A percentile compares a stretch with the other conserved stretches of the same genome.
Conservation (phyloP, 2,797 vertebrate genomes). For the Notolepis coatsorum region DNA sequence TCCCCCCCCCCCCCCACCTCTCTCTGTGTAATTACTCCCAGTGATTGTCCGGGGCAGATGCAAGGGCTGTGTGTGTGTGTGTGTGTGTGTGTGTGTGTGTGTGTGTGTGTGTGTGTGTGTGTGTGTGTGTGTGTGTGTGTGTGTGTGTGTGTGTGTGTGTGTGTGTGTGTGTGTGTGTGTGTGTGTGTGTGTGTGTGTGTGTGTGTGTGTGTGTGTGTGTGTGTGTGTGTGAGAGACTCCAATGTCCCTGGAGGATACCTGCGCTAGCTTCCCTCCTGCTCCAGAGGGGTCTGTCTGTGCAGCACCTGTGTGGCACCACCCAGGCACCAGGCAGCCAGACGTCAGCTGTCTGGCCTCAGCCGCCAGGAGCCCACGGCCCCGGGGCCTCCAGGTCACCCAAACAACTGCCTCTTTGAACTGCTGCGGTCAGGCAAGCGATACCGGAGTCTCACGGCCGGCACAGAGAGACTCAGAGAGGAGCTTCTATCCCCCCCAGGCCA, state of each 20-base stretch:
- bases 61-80: slow-evolving; percentile 46
- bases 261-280: slow-evolving; percentile 66
- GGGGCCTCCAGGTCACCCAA: slow-evolving; percentile 63
- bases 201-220: no score
- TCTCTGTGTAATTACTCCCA: slow-evolving; percentile 81
- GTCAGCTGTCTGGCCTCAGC: slow-evolving; percentile 66
- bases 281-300: slow-evolving; percentile 84
- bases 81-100: neutral
- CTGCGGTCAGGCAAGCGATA: no score
- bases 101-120: no score
- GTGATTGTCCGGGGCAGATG: slow-evolving; percentile 85
- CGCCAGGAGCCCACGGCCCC: slow-evolving; percentile 26
- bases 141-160: no score
- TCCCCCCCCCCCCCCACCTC: slow-evolving; percentile 66
- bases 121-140: no score
- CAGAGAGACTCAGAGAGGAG: no score
- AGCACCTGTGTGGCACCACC: slow-evolving; percentile 80
- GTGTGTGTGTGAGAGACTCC: no score
- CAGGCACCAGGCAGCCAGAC: slow-evolving; percentile 63
- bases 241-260: slow-evolving; percentile 71
- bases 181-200: no score
- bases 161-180: no score
- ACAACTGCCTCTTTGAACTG: no score
- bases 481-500: no score
- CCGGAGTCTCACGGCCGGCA: no score